A percentile compares a stretch with the other conserved stretches of the same genome.
phyloP scores from a whole-genome alignment of 1,140 invertebrate genomes.

The Choristoneura fumiferana region DNA sequence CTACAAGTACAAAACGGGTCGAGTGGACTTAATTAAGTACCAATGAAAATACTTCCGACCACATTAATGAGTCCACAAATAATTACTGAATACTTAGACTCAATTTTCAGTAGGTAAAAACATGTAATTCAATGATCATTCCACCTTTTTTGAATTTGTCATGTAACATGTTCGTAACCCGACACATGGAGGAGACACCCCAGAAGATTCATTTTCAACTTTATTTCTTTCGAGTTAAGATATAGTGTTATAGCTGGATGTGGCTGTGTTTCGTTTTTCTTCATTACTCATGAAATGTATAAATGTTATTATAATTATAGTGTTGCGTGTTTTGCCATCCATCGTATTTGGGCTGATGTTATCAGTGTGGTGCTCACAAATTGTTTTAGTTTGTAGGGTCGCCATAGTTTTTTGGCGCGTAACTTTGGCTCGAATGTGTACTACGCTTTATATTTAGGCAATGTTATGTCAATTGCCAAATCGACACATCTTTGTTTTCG shows the following conservation, averaged over 20 bases:
- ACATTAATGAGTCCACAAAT: no score
- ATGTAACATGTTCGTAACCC: slow-evolving; percentile 5
- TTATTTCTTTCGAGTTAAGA: neutral
- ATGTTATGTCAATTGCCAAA: no score
- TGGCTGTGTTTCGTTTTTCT: slow-evolving; percentile 17
- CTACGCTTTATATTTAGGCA: no score
- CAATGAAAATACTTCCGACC: no score
- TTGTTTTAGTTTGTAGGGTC: slow-evolving; percentile 23
- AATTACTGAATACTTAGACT: no score
- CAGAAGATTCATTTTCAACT: neutral
- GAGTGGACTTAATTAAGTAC: no score
- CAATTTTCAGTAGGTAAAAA: no score
- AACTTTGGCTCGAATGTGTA: neutral
- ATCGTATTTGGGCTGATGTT: slow-evolving; percentile 38
- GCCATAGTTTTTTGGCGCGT: neutral
- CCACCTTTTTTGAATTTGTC: neutral
- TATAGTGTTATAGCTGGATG: no score
- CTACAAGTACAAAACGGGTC: no score
- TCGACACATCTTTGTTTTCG: no score
- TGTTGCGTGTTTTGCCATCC: slow-evolving; percentile 49
- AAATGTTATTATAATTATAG: slow-evolving; percentile 37
- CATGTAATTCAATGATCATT: no score
- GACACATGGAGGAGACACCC: neutral
- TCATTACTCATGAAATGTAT: slow-evolving; percentile 34
- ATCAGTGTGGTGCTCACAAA: slow-evolving; percentile 38